Evolutionary conservation across 2,797 vertebrate species (phyloP).

Genomic region (Notoglanidium macrostoma): DNA sequence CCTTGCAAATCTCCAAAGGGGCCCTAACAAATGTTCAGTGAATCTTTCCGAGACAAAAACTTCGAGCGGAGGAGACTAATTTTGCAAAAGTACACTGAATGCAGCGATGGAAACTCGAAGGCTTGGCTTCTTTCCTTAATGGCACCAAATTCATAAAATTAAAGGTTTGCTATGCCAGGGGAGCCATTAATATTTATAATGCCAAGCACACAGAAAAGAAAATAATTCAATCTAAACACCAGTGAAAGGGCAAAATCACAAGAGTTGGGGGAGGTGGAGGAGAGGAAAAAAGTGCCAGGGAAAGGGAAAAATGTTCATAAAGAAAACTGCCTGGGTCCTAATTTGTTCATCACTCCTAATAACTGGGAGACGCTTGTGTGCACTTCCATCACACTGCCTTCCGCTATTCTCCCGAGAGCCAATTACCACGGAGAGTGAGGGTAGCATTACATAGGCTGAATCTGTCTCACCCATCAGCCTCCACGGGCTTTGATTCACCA

Average conservation of each 20-base stretch:
- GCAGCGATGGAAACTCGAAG: conserved; percentile 18
- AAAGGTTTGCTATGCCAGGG: conserved; percentile 35
- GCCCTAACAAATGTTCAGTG: conserved; percentile 68
- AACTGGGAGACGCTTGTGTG: conserved; percentile 70
- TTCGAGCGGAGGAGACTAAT: conserved; percentile 42
- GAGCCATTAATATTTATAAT: conserved; percentile 56
- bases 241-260: conserved; percentile 49
- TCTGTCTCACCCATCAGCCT: background rate
- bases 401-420: conserved; percentile 70
- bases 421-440: conserved; percentile 70
- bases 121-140: conserved; percentile 25
- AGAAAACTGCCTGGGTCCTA: conserved; percentile 53
- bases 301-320: conserved; percentile 55
- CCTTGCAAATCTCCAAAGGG: conserved; percentile 81
- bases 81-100: background rate
- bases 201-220: conserved; percentile 36
- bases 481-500: conserved; percentile 26
- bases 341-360: conserved; percentile 71
- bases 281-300: conserved; percentile 12
- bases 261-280: background rate
- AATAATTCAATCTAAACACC: conserved; percentile 49
- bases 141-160: conserved; percentile 47
- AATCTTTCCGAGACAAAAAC: conserved; percentile 54
- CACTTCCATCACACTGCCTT: conserved; percentile 67
- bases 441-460: conserved; percentile 48